phyloP scores from a whole-genome alignment of 2,888 invertebrate species.

The Eustalomyia histrio region DNA sequence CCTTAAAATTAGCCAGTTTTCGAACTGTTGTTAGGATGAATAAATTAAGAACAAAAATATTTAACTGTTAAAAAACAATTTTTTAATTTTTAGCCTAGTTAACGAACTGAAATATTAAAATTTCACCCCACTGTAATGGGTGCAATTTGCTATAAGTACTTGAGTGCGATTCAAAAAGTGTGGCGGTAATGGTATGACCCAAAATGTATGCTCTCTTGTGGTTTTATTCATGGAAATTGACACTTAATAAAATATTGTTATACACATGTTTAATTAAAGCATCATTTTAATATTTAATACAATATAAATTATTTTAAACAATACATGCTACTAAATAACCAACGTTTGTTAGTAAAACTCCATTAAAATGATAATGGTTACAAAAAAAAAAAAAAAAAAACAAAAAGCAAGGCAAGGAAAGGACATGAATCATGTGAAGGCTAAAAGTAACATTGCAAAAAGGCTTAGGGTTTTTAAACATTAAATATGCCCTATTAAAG shows the following conservation, averaged over 20 bases:
- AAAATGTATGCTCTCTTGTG: slow-evolving; percentile 50
- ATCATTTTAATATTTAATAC: neutral
- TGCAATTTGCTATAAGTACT: neutral
- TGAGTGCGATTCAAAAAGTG: slow-evolving; percentile 15
- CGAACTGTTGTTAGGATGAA: no score
- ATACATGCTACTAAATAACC: neutral
- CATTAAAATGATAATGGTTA: neutral
- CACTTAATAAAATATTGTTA: slow-evolving; percentile 44
- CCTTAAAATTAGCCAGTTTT: no score
- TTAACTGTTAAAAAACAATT: no score
- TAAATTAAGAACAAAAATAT: no score
- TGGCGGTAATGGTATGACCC: slow-evolving; percentile 26
- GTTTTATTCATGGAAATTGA: slow-evolving; percentile 52
- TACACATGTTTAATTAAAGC: slow-evolving; percentile 60
- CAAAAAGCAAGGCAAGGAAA: neutral
- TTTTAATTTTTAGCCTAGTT: no score
- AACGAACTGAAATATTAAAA: no score
- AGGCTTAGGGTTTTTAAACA: neutral
- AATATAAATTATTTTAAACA: neutral
- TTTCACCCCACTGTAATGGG: neutral
- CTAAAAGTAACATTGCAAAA: neutral
- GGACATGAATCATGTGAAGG: neutral
- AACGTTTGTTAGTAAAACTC: neutral
- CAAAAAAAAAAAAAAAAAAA: neutral
- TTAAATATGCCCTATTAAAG: neutral